Conservation (phyloP, 2,113 vertebrate genomes). For the Megaceryle torquata region DNA sequence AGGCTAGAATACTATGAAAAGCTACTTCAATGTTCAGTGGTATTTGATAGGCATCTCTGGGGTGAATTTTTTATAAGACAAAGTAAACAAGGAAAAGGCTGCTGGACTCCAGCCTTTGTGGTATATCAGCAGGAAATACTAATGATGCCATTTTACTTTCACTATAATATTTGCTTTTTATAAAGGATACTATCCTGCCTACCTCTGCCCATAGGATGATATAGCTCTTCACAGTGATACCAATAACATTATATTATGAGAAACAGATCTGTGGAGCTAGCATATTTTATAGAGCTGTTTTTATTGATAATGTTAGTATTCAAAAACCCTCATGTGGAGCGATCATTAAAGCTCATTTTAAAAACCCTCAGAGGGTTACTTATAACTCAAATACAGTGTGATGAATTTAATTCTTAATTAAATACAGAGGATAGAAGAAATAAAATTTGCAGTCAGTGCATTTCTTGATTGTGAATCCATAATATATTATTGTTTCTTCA, state of each 20-base stretch:
- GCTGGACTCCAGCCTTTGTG: not conserved
- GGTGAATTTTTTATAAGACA: not conserved
- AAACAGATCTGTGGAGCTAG: not conserved
- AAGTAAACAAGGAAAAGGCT: not conserved
- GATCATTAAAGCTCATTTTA: not conserved
- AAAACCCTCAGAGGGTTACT: not conserved
- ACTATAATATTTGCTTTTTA: not conserved
- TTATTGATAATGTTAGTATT: conserved; percentile 21
- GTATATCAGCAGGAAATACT: not conserved
- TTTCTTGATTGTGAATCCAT: conserved; percentile 11
- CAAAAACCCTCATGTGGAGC: not conserved
- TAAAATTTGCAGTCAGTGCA: not conserved
- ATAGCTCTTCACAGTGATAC: not conserved
- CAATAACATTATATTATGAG: not conserved
- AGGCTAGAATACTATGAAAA: not conserved
- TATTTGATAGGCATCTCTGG: not conserved
- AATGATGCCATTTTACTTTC: not conserved
- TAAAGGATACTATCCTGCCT: not conserved
- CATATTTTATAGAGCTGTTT: not conserved
- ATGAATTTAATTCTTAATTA: conserved; percentile 49
- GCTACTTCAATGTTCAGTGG: not conserved
- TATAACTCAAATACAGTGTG: not conserved
- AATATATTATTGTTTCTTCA: conserved; percentile 33
- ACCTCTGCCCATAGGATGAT: not conserved
- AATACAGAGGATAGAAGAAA: not conserved